Base-by-base conservation (phyloP, 2,888 invertebrate genomes). In the Agapetus fuscipes region DNA sequence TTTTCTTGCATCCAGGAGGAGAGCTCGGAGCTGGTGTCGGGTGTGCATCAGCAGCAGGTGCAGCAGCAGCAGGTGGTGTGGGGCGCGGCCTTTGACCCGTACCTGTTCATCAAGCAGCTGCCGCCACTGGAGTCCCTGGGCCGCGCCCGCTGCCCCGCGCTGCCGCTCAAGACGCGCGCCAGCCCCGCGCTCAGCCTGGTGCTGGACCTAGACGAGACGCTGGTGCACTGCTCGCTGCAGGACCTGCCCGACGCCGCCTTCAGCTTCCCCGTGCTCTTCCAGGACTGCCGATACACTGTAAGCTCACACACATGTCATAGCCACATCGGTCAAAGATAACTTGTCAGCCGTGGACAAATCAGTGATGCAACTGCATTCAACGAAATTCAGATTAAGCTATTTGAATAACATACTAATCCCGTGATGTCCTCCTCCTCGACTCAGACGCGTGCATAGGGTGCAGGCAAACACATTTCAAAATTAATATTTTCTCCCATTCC, bases 161-260 rank as follows among this genome's bases (percentile, higher is more conserved):
- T 95, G 40, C 95, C 95, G 0, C 68, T 94, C 28, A 90, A 90
- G 59, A 95, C 94, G 0, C 66, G 94, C 34, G 89, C 90, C 54
- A 88, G 90, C 53, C 94, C 94, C 0, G 88, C 91, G 57, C 93
- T 91, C 51, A 94, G 94, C 62, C 67, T 95, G 61, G 61, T 71
- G 11, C 49, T 71, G 31, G 79, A 79, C 52, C 55, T 80, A 46
- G 95, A 96, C 61, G 95, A 96, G 66, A 96, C 95, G 0, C 64
- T 96, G 53, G 95, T 95, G 2, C 95, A 95, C 59, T 95, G 95
- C 61, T 91, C 91, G 51, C 72, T 95, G 2, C 87, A 88, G 52
- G 90, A 91, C 63, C 64, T 95, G 41, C 81, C 87, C 0, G 94
- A 94, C 58, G 93, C 94, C 1, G 85, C 89, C 52, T 89, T 95